A percentile compares a stretch with the other conserved stretches of the same genome.
These are phyloP conservation scores for Guaruba guarouba DNA, from an alignment of 2,113 vertebrate genomes.

Conservation along the genomic window DNA sequence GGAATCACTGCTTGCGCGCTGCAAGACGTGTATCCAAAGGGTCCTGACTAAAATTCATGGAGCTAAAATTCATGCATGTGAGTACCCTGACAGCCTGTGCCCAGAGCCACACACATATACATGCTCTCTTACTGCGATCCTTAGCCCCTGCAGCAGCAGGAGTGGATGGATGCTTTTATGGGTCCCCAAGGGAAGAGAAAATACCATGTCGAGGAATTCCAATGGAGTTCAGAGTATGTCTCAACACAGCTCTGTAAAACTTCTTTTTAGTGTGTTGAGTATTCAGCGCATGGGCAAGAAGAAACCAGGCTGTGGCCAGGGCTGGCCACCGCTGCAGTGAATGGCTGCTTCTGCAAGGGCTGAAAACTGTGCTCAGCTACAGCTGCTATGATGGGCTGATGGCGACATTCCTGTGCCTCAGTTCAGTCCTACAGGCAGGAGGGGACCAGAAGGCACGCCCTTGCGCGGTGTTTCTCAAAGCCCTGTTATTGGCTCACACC, in stretches of 20 bases:
- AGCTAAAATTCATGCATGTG: fast-evolving
- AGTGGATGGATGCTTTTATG: not conserved
- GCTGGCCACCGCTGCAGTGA: not conserved
- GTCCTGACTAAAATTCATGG: not conserved
- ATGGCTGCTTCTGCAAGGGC: not conserved
- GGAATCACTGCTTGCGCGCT: not conserved
- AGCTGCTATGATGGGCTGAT: not conserved
- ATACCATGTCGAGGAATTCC: fast-evolving
- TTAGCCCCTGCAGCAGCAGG: not conserved
- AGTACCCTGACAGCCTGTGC: not conserved
- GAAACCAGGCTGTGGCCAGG: fast-evolving
- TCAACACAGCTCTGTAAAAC: not conserved
- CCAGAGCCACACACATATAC: not conserved
- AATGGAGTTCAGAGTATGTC: not conserved
- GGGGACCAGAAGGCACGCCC: not conserved
- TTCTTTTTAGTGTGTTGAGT: not conserved
- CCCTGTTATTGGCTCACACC: fast-evolving
- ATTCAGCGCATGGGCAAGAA: not conserved
- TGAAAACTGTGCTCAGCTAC: not conserved
- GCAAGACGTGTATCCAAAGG: not conserved
- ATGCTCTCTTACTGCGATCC: fast-evolving
- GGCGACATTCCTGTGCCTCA: not conserved
- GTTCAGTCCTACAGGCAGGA: not conserved
- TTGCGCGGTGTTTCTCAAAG: fast-evolving
- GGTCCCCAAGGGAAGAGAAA: not conserved